These are phyloP conservation scores for Hypomecis atomaria DNA, from an alignment of 2,888 invertebrate species.

Conservation along the genomic window DNA sequence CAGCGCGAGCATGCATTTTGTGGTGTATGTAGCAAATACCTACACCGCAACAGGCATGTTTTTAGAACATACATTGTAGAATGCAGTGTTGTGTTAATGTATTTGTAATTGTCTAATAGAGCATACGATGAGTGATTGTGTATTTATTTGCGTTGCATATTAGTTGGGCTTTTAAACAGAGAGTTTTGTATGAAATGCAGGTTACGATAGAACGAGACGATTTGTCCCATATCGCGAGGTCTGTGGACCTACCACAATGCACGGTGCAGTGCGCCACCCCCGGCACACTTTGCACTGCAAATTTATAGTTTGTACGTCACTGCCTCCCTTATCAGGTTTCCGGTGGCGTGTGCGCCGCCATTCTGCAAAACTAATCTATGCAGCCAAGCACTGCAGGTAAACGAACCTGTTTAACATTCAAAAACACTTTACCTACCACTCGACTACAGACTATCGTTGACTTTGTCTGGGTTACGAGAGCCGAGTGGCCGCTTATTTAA, in stretches of 20 bases:
- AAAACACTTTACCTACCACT: slow-evolving; percentile 42
- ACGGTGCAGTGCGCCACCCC: slow-evolving; percentile 40
- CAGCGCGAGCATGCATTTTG: too few species aligned
- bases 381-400: slow-evolving; percentile 50
- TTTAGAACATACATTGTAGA: too few species aligned
- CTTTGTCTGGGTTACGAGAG: slow-evolving; percentile 36
- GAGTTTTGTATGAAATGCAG: too few species aligned
- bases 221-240: too few species aligned
- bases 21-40: too few species aligned
- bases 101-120: too few species aligned
- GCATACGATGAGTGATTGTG: too few species aligned
- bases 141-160: too few species aligned
- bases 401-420: slow-evolving; percentile 55
- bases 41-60: too few species aligned
- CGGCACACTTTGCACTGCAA: slow-evolving; percentile 43
- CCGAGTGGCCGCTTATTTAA: slow-evolving; percentile 31
- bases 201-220: too few species aligned
- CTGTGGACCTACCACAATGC: slow-evolving; percentile 38
- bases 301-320: slow-evolving; percentile 60
- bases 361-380: slow-evolving; percentile 53
- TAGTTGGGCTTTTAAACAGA: too few species aligned
- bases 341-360: slow-evolving; percentile 59
- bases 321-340: slow-evolving; percentile 61
- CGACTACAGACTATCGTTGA: slow-evolving; percentile 37
- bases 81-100: too few species aligned